Evolutionary conservation across 2,888 invertebrate genomes (phyloP), one percentile per base, ranked within the genome.

Genomic region (Penaeus monodon): DNA sequence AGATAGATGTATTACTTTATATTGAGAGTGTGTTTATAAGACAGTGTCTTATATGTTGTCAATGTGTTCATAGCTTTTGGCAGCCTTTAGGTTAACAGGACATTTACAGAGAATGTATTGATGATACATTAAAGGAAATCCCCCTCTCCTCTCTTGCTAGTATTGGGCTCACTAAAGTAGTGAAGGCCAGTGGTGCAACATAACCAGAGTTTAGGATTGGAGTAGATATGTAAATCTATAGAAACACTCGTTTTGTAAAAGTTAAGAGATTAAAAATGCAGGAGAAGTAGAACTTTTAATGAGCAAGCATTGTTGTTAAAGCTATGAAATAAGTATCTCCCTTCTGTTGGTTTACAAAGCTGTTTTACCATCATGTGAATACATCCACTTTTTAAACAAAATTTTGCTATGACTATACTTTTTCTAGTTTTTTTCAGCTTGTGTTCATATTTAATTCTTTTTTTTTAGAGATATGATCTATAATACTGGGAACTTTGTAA

Each of bases 1-100:
- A 76, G 76, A 49, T 76, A 76, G 76, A 76, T 29, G 49, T 49
- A 81, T 81, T 24, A 81, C 57, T 81, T 81, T 82, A 73, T 82
- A 82, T 82, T 63, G 70, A 73, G 73, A 76, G 76, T 76, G 81
- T 82, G 81, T 82, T 82, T 82, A 82, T 82, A 82, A 82, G 81
- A 33, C 81, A 82, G 81, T 82, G 73, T 82, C 73, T 82, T 33
- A 82, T 63, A 27, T 73, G 44, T 44, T 44, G 70, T 70, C 73
- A 57, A n/a, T 68, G 73, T 70, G 81, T 73, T 82, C 49, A 57
- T 73, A 73, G 49, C 81, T 78, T 78, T 78, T 82, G 57, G 63
- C 27, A 76, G 49, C 38, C 49, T 49, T 49, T 76, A 49, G n/a
- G 44, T 57, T 57, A 57, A 44, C 24, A 44, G 38, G 44, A 44